Base-by-base conservation (phyloP, 2,113 vertebrate genomes). In the Echinops telfairi region DNA sequence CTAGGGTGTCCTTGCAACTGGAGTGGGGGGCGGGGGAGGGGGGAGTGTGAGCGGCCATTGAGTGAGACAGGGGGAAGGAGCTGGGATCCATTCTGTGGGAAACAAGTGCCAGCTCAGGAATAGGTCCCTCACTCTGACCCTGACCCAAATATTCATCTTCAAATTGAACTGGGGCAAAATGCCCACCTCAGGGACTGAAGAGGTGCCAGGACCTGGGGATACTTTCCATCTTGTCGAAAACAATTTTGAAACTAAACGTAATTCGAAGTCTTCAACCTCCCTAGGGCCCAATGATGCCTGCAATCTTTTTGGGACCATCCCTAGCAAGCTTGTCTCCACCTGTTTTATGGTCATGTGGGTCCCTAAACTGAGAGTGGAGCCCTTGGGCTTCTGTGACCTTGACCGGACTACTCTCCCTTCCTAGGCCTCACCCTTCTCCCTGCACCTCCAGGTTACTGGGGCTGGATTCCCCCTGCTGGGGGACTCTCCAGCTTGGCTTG, bases 381-480 rank as follows among this genome's bases (percentile, higher is more conserved):
- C 85, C 62, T 68, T 0, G 7, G 76, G 33, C 33, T 60, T 79
- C 38, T 27, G 38, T 68, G 92, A 80, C 92, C 86, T 88, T 96
- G 78, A 83, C 9, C 2, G 38, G 77, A 79, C 17, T 43, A 79
- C 17, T 43, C 2, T 64, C 4, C n/a, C 2, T 57, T 0, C 7
- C 7, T 27, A 43, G 15, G 17, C 19, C 1, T 40, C 47, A 53
- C 27, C 25, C 62, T 36, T 8, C 25, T 15, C 38, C 73, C 47
- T 53, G 47, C 47, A 53, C 12, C 47, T 53, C 47, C 47, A 12
- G 47, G 47, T 53, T 53, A 53, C 12, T 53, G 10, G 47, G 12
- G 47, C 47, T 53, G 47, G 47, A 53, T 2, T 64, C 62, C 62
- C n/a, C 15, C 47, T 75, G 58, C 4, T 2, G 7, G 40, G 40